Conservation (phyloP, 2,113 vertebrate genomes). For the Alces alces region DNA sequence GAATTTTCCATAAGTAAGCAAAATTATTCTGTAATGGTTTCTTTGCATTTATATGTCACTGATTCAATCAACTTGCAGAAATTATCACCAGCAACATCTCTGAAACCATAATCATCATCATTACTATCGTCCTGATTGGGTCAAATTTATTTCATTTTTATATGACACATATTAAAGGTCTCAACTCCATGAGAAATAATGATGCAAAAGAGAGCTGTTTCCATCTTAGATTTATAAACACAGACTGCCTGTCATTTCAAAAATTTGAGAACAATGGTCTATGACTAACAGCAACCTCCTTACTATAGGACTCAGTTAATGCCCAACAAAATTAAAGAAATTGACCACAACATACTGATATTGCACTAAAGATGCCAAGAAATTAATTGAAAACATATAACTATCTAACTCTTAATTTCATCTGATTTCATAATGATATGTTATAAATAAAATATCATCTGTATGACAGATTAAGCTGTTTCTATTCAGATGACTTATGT, state of each 20-base stretch:
- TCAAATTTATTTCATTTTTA: not conserved
- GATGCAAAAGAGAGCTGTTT: not conserved
- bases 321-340: not conserved
- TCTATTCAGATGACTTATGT: not conserved
- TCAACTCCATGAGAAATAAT: not conserved
- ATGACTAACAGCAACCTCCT: not conserved
- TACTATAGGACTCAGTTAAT: not conserved
- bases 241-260: not conserved
- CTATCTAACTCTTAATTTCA: not conserved
- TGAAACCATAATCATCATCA: accelerated
- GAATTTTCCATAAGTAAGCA: not conserved
- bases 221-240: not conserved
- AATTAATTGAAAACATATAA: not conserved
- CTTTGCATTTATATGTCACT: not conserved
- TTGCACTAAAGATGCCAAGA: not conserved
- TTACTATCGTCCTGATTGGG: not conserved
- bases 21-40: not conserved
- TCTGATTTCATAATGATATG: not conserved
- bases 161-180: not conserved
- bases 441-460: not conserved
- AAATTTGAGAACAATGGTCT: not conserved
- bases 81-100: not conserved
- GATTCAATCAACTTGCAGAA: not conserved
- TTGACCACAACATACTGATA: not conserved
- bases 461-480: not conserved